Conservation (phyloP, 2,888 invertebrate genomes). For the Candidula unifasciata region DNA sequence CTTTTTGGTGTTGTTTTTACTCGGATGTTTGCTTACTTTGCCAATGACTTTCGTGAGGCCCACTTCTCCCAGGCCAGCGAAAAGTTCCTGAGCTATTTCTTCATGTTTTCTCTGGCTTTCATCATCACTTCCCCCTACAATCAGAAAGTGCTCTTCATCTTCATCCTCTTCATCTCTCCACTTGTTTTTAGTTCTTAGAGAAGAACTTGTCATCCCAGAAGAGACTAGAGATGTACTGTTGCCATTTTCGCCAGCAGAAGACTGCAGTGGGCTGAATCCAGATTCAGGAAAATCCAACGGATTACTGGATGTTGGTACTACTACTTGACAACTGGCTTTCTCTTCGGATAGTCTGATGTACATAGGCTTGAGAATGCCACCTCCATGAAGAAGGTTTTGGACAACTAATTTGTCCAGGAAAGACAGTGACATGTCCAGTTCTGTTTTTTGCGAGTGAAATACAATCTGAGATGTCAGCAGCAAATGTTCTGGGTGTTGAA, state of each 20-base stretch:
- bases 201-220: slow-evolving; percentile 18
- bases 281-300: not conserved
- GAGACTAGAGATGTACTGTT: slow-evolving; percentile 20
- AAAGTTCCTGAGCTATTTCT: slow-evolving; percentile 28
- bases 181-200: slow-evolving; percentile 23
- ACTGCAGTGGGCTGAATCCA: not conserved
- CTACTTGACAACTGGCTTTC: not conserved
- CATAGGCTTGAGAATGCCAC: slow-evolving; percentile 12
- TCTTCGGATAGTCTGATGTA: slow-evolving; percentile 26
- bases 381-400: slow-evolving; percentile 32
- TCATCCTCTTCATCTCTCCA: slow-evolving; percentile 47
- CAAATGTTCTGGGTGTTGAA: slow-evolving; percentile 34
- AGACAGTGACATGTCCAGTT: slow-evolving; percentile 41
- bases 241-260: not conserved
- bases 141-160: slow-evolving; percentile 33
- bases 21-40: not conserved
- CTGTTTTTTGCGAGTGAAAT: slow-evolving; percentile 17
- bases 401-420: slow-evolving; percentile 44
- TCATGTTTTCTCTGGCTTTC: slow-evolving; percentile 1
- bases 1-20: not conserved
- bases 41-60: not conserved
- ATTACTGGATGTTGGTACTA: not conserved
- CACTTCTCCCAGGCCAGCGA: slow-evolving; percentile 26
- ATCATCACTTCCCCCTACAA: not conserved
- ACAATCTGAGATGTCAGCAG: slow-evolving; percentile 25